These are phyloP conservation scores for Littorina saxatilis DNA, from an alignment of 1,140 invertebrate species.

Conservation along the genomic window DNA sequence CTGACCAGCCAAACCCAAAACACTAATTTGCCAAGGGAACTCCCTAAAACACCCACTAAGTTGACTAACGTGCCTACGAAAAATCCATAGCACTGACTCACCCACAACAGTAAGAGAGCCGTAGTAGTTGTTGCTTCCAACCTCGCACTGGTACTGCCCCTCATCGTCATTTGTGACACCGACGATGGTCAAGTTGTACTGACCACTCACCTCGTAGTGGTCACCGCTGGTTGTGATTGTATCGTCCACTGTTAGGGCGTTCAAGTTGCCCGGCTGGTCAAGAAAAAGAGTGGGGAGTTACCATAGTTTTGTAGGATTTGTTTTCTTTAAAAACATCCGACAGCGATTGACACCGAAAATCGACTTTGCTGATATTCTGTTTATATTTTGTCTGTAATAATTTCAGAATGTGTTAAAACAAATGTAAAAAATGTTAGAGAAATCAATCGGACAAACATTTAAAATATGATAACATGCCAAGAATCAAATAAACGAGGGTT, in stretches of 20 bases:
- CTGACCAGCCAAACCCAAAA: no score
- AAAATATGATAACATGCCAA: neutral
- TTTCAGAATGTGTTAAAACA: no score
- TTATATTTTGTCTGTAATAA: no score
- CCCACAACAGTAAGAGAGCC: slow-evolving; percentile 49
- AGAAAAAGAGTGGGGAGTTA: no score
- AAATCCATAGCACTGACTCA: no score
- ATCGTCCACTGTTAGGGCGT: slow-evolving; percentile 19
- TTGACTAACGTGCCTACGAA: no score
- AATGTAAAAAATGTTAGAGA: no score
- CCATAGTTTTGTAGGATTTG: neutral
- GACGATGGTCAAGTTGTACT: slow-evolving; percentile 50
- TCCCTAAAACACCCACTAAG: no score
- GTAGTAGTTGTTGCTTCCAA: slow-evolving; percentile 20
- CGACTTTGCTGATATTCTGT: no score
- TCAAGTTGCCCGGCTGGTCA: slow-evolving; percentile 8
- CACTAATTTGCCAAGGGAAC: no score
- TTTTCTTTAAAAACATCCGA: neutral
- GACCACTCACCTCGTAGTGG: slow-evolving; percentile 41
- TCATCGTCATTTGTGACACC: slow-evolving; percentile 42
- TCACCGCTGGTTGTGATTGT: neutral
- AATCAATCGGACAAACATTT: neutral
- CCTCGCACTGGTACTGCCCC: slow-evolving; percentile 46
- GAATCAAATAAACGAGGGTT: no score
- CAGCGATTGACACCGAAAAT: no score